These are phyloP conservation scores for Amblyopsis rosae DNA, from an alignment of 2,113 vertebrate genomes.

Conservation along the genomic window DNA sequence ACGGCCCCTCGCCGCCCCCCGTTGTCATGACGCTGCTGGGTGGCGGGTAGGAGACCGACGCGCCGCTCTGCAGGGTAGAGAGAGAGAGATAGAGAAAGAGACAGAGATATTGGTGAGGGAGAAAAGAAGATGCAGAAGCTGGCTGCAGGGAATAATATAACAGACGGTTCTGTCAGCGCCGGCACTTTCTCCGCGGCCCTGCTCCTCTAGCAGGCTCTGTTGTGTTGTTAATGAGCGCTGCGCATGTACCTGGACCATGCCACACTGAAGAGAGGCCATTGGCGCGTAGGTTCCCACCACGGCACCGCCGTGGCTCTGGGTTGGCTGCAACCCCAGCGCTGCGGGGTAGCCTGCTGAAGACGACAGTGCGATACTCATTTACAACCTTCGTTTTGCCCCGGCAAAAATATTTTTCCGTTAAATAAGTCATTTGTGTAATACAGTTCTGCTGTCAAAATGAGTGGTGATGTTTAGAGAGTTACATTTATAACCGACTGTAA, in stretches of 20 bases:
- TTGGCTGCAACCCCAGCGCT: slow-evolving; percentile 82
- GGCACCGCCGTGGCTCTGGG: slow-evolving; percentile 83
- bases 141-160: neutral
- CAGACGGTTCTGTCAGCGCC: neutral
- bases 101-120: neutral
- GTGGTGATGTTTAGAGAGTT: too few species aligned
- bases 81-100: slow-evolving; percentile 7
- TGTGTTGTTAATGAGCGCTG: neutral
- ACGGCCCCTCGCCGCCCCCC: slow-evolving; percentile 84
- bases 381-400: neutral
- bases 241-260: slow-evolving; percentile 66
- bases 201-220: neutral
- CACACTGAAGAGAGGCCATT: slow-evolving; percentile 84
- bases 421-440: neutral
- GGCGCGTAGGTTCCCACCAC: slow-evolving; percentile 87
- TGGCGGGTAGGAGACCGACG: slow-evolving; percentile 84
- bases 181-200: slow-evolving; percentile 26
- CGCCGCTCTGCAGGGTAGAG: slow-evolving; percentile 46
- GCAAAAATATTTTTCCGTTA: slow-evolving; percentile 25
- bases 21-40: slow-evolving; percentile 84
- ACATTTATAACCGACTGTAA: neutral
- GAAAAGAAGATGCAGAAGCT: neutral
- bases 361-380: slow-evolving; percentile 14
- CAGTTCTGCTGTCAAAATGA: too few species aligned
- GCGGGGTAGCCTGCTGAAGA: slow-evolving; percentile 80